Base-by-base conservation (phyloP, 2,113 vertebrate genomes). In the Oceanodroma tethys region DNA sequence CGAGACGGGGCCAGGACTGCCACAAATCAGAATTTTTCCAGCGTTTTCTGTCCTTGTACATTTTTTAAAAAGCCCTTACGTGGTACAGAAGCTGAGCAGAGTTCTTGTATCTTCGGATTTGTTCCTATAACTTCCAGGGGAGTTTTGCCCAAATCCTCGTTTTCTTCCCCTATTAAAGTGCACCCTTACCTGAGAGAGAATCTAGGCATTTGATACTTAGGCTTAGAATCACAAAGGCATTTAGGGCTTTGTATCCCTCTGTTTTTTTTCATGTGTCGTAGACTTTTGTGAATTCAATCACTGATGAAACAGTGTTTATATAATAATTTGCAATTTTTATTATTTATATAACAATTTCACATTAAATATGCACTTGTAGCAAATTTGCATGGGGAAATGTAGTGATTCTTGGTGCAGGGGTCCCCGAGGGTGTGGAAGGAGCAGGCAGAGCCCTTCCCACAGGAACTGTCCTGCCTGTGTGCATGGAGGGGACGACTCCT, bases 341-440 rank as follows among this genome's bases (percentile, higher is more conserved):
- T 34, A 2, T 59, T 58, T 56, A 6, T 16, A 10, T 20, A 18
- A 10, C 5, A 29, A 38, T 59, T n/a, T 40, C 50, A 21, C 27
- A 2, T 2, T 3, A 60, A 47, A 21, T 6, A 32, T 8, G 13
- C 23, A 1, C 29, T 15, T 2, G 11, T 11, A 13, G 42, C 14
- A 48, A 43, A 30, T 13, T 10, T 36, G 20, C 7, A 0, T 2
- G 18, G 30, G 15, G 14, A 29, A 72, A 14, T 1, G 26, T 6
- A 9, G 48, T 1, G 3, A 50, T 67, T 32, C 43, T 20, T 34
- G 13, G 13, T 7, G n/a, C 19, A 40, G 66, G 59, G 12, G 16
- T 60, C 30, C 8, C 53, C 1, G 0, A 13, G 22, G 62, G 9
- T 2, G 10, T 5, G 34, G 55, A 2, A 19, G 72, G 42, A 56